phyloP scores from a whole-genome alignment of 1,140 invertebrate genomes.

The Lepidurus couesii region DNA sequence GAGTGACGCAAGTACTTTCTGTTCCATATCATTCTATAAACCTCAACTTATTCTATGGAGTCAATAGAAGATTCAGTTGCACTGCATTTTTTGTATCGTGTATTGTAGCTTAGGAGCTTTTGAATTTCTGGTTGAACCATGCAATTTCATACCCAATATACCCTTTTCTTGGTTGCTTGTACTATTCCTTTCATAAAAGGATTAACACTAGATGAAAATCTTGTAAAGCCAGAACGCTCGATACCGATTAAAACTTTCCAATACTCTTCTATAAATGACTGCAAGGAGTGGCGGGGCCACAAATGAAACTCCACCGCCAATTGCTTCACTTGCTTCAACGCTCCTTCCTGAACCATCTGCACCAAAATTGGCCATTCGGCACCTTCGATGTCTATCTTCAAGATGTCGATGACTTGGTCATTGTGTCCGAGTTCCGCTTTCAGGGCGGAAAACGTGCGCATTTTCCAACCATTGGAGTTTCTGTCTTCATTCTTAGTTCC shows the following conservation, averaged over 20 bases:
- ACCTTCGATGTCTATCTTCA: slow-evolving; percentile 29
- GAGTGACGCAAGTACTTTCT: too few species aligned
- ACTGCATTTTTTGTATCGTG: background rate
- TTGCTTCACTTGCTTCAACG: slow-evolving; percentile 31
- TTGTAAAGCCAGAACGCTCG: slow-evolving; percentile 5
- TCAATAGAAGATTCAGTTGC: background rate
- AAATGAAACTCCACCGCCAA: slow-evolving; percentile 28
- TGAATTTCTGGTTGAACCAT: slow-evolving; percentile 25
- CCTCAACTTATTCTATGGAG: too few species aligned
- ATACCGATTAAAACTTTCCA: background rate
- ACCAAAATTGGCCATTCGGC: slow-evolving; percentile 11
- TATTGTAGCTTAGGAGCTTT: background rate
- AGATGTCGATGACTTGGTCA: slow-evolving; percentile 7
- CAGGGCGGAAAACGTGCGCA: slow-evolving; percentile 8
- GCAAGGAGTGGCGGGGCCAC: too few species aligned
- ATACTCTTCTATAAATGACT: background rate
- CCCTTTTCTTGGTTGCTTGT: background rate
- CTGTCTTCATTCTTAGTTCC: background rate
- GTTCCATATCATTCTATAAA: too few species aligned
- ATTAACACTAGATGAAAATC: slow-evolving; percentile 28
- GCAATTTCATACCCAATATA: slow-evolving; percentile 27
- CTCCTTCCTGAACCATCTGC: slow-evolving; percentile 1
- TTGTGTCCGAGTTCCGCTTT: slow-evolving; percentile 15
- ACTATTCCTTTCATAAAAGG: slow-evolving; percentile 11
- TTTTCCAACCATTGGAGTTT: background rate